Base-by-base conservation (phyloP, 2,113 vertebrate genomes). In the Spea multiplicata region DNA sequence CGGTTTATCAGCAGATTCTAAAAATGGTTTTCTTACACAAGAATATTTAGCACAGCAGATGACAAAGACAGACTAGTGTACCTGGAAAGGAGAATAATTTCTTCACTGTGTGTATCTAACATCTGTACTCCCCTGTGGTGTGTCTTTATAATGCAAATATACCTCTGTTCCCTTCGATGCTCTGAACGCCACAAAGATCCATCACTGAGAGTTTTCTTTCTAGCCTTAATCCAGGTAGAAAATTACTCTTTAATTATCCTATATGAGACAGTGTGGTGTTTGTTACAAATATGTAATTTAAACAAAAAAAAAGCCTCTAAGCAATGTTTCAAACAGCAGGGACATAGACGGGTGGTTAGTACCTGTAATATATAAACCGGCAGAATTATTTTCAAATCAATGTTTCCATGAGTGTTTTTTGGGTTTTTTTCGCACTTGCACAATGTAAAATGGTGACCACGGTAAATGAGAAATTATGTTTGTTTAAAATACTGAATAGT, bases 111-210 rank as follows among this genome's bases (percentile, higher is more conserved):
- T 74, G 44, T 30, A 49, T 48, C 14, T 74, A 74, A 74, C 72
- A 74, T 74, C 72, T 74, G 72, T 64, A 55, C 55, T 74, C 72
- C 55, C 72, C 45, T 74, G 72, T 74, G 72, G 72, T 64, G 72
- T 44, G 13, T 46, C 72, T 74, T 74, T 74, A 74, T 57, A 62
- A 64, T 74, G 72, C 72, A 74, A 74, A 74, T 64, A 62, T 57
- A 62, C 61, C 48, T 74, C 13, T 48, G 57, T 49, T 48, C 72
- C 72, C 72, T 16, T 62, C 53, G 3, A 46, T 48, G 57, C 47
- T 12, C 14, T 16, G 57, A 74, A 13, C 12, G 30, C 52, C 70
- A 14, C 70, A 57, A 73, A 64, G 71, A 73, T 53, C 52, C 55
- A 55, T 74, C 44, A 10, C n/a, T 74, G 45, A 45, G 46, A 46